phyloP scores from a whole-genome alignment of 2,888 invertebrate species.

The Pandemis heparana region DNA sequence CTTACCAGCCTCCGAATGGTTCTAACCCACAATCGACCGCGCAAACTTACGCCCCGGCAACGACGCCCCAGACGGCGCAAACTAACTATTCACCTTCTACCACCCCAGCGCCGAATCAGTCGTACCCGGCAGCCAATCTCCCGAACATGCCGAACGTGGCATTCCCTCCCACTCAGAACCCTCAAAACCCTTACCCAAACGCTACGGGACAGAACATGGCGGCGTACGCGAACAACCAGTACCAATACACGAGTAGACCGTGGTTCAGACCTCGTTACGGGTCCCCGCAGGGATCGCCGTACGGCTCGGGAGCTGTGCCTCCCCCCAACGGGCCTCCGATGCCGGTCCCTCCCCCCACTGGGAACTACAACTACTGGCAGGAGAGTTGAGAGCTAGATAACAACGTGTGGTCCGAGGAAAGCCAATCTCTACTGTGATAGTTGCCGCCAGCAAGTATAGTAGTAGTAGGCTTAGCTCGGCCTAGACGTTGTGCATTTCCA shows the following conservation, averaged over 20 bases:
- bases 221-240: constrained; percentile 79
- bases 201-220: constrained; percentile 81
- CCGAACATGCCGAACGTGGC: constrained; percentile 70
- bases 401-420: constrained; percentile 50
- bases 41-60: constrained; percentile 60
- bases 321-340: constrained; percentile 68
- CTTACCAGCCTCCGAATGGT: constrained; percentile 67
- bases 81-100: constrained; percentile 74
- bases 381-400: constrained; percentile 76
- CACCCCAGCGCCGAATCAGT: constrained; percentile 73
- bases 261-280: constrained; percentile 79
- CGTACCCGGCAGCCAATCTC: constrained; percentile 63
- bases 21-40: constrained; percentile 61
- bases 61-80: constrained; percentile 67
- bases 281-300: constrained; percentile 77
- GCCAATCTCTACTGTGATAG: constrained; percentile 30
- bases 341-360: constrained; percentile 74
- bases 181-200: constrained; percentile 76
- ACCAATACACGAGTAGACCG: constrained; percentile 76
- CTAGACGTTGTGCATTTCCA: constrained; percentile 33
- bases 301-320: constrained; percentile 64
- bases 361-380: constrained; percentile 80
- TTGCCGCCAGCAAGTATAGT: constrained; percentile 8
- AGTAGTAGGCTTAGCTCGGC: constrained; percentile 6
- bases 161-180: constrained; percentile 66